Conservation (phyloP, 64 coral and sea anemone species). For the Actinia tenebrosa region DNA sequence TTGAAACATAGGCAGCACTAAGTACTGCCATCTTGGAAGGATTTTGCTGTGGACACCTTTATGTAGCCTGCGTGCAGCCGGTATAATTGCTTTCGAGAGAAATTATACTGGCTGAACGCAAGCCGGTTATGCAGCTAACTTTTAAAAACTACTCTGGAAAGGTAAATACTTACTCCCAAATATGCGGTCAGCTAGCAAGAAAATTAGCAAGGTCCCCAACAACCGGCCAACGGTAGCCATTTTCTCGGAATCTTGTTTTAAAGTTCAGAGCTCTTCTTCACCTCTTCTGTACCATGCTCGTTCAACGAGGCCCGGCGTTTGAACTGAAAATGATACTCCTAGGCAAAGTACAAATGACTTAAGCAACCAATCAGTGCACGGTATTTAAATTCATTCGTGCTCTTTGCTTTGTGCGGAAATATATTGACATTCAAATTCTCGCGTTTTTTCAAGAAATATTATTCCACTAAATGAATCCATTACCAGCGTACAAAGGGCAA, state of each 20-base stretch:
- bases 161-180: not conserved
- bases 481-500: no score
- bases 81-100: not conserved
- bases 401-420: not conserved
- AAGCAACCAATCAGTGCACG: not conserved
- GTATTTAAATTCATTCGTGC: not conserved
- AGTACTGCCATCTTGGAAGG: no score
- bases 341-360: not conserved
- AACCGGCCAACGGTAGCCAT: not conserved
- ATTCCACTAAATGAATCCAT: no score
- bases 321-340: not conserved
- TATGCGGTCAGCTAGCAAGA: not conserved
- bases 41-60: no score
- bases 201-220: not conserved
- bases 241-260: not conserved
- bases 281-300: not conserved
- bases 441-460: no score
- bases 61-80: not conserved
- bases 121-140: not conserved
- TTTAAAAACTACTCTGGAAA: not conserved
- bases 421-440: no score
- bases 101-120: not conserved
- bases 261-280: not conserved
- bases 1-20: no score
- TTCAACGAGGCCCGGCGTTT: not conserved